Evolutionary conservation across 2,797 vertebrate genomes (phyloP).

Genomic region (Pipistrellus nathusii): DNA sequence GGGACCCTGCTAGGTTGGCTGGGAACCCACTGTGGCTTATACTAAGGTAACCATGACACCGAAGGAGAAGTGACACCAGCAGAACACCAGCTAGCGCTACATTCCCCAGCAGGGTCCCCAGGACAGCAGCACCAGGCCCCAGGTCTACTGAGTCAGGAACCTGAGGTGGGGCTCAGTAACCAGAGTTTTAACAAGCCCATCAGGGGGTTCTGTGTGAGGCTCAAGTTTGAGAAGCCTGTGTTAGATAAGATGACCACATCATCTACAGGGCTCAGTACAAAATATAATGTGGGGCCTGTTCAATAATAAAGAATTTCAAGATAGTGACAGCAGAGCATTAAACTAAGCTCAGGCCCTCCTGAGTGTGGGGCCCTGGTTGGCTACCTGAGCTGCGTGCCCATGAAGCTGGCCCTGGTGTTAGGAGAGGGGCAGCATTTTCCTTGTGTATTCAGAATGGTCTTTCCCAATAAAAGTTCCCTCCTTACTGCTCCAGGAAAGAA

Average conservation of each 20-base stretch:
- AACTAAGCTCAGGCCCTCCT: not conserved
- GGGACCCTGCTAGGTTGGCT: not conserved
- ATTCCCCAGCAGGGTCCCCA: fast-evolving
- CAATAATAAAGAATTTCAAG: not conserved
- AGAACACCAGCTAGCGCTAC: fast-evolving
- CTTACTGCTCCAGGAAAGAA: not conserved
- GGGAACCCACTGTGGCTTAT: not conserved
- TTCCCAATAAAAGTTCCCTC: not conserved
- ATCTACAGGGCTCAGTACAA: not conserved
- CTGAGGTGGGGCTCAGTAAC: not conserved
- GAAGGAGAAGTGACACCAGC: not conserved
- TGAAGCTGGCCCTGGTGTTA: not conserved
- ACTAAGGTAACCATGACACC: not conserved
- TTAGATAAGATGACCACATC: not conserved
- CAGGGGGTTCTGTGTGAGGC: not conserved
- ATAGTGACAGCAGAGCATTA: not conserved
- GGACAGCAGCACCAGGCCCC: not conserved
- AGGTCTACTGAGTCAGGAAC: not conserved
- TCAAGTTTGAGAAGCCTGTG: not conserved
- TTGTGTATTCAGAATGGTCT: fast-evolving
- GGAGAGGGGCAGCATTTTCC: fast-evolving
- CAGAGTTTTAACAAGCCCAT: not conserved
- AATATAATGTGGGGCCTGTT: not conserved
- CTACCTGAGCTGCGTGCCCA: not conserved
- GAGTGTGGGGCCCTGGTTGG: too few relatives aligned